A percentile compares a stretch with the other conserved stretches of the same genome.
phyloP scores from a whole-genome alignment of 2,888 invertebrate genomes.

The Autographa pulchrina region DNA sequence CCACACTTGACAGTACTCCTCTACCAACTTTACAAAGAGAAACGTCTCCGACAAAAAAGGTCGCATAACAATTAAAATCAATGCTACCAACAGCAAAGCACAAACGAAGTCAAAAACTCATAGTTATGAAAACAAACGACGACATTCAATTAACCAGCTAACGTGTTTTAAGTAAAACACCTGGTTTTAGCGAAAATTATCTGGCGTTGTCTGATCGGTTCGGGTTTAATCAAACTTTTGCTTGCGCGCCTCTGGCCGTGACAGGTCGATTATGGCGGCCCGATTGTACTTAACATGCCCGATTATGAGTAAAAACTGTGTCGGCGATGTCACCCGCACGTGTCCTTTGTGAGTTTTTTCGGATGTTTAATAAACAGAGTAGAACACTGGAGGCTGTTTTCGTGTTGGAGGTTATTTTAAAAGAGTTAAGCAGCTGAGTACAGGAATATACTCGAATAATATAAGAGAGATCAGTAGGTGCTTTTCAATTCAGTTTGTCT shows the following conservation, averaged over 20 bases:
- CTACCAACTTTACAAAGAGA: not conserved
- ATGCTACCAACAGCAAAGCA: not conserved
- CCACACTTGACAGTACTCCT: not conserved
- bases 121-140: constrained; percentile 5
- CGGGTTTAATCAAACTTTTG: constrained; percentile 72
- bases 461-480: no score
- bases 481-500: no score
- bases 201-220: constrained; percentile 65
- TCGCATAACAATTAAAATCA: not conserved
- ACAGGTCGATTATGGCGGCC: constrained; percentile 72
- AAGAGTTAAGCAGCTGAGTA: not conserved
- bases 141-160: constrained; percentile 28
- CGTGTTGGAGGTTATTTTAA: not conserved
- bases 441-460: not conserved
- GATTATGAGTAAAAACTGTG: constrained; percentile 72
- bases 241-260: constrained; percentile 61
- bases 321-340: constrained; percentile 52
- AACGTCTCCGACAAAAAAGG: not conserved
- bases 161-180: constrained; percentile 50
- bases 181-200: constrained; percentile 49
- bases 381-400: constrained; percentile 18
- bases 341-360: constrained; percentile 39
- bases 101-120: not conserved
- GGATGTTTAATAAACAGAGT: not conserved
- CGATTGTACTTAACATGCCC: constrained; percentile 66